These are phyloP conservation scores for Chironomus tepperi DNA, from an alignment of 1,140 invertebrate genomes.

Conservation along the genomic window DNA sequence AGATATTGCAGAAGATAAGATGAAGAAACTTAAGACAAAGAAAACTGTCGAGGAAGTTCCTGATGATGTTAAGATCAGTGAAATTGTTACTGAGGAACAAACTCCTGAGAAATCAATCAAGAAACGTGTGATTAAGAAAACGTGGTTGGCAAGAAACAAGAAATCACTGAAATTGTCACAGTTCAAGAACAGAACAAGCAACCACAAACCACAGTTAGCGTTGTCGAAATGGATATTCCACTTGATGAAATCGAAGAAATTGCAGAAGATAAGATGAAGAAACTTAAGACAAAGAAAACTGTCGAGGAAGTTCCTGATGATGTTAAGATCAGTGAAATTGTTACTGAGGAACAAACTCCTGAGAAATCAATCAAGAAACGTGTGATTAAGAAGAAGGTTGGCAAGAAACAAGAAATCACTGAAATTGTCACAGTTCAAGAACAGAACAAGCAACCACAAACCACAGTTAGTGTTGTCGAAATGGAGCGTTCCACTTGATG, in stretches of 20 bases:
- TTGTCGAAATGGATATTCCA: constrained; percentile 24
- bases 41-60: too few relatives aligned
- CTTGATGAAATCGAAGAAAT: constrained; percentile 23
- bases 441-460: constrained; percentile 33
- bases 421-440: constrained; percentile 36
- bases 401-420: constrained; percentile 32
- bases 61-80: constrained; percentile 26
- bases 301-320: neutral
- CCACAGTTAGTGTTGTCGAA: constrained; percentile 28
- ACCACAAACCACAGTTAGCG: constrained; percentile 20
- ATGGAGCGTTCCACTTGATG: constrained; percentile 23
- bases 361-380: constrained; percentile 32
- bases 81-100: neutral
- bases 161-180: constrained; percentile 33
- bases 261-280: neutral
- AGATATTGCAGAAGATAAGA: constrained; percentile 27
- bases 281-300: too few relatives aligned
- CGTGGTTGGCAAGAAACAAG: constrained; percentile 34
- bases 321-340: constrained; percentile 9
- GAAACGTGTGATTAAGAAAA: constrained; percentile 33
- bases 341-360: constrained; percentile 30
- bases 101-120: neutral
- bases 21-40: neutral
- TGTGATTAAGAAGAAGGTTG: constrained; percentile 33
- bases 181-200: constrained; percentile 32